A percentile compares a stretch with the other conserved stretches of the same genome.
Evolutionary conservation across 2,113 vertebrate genomes (phyloP).

Genomic region (Erpornis zantholeuca): DNA sequence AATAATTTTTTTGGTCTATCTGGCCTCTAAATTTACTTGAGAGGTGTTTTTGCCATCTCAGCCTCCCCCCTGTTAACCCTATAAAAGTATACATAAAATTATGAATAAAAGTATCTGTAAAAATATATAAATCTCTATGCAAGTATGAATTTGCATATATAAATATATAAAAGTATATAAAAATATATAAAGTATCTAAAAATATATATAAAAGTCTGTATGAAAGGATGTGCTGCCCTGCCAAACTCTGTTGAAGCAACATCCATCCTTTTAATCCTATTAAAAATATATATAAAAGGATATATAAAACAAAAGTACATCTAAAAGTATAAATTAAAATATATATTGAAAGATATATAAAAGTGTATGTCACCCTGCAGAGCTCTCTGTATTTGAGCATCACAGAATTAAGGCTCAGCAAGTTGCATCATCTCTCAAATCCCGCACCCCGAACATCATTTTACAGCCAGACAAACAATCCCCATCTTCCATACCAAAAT

Average conservation of each 20-base stretch:
- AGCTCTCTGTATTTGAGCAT: not conserved
- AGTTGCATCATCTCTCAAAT: not conserved
- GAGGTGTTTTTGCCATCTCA: not conserved
- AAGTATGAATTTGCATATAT: not conserved
- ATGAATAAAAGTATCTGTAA: not conserved
- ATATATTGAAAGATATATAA: not conserved
- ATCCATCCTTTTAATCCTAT: not conserved
- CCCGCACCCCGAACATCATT: accelerated
- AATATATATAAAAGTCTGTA: not conserved
- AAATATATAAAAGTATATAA: not conserved
- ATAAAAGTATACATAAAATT: not conserved
- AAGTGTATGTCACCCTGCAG: accelerated
- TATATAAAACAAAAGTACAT: not conserved
- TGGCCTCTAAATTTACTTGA: no score
- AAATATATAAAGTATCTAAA: not conserved
- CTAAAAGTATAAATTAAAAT: not conserved
- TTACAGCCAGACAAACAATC: accelerated
- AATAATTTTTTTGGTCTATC: not conserved
- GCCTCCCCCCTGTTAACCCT: not conserved
- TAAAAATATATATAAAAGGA: not conserved
- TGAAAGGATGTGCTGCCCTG: not conserved
- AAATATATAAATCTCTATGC: not conserved
- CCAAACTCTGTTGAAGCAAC: not conserved
- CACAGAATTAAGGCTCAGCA: accelerated
- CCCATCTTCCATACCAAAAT: accelerated